phyloP scores from a whole-genome alignment of 2,797 vertebrate species.

The Sternarchorhynchus goeldii region DNA sequence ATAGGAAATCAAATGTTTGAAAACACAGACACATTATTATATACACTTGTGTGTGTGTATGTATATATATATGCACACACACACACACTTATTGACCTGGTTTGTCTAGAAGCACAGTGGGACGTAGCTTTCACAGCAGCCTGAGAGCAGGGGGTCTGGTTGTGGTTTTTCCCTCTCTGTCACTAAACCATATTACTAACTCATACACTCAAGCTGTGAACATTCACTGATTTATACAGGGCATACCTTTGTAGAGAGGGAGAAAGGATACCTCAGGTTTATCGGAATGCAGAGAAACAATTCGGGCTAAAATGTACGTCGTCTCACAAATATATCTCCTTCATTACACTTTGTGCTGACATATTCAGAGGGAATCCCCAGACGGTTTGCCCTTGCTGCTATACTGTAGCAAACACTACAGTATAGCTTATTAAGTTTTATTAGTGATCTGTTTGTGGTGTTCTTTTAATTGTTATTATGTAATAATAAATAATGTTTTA shows the following conservation, averaged over 20 bases:
- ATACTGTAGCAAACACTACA: neutral
- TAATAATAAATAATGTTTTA: no score
- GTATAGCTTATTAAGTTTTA: neutral
- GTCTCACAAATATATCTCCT: neutral
- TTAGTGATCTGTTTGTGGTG: neutral
- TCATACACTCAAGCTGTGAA: no score
- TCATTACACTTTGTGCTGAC: slow-evolving; percentile 12
- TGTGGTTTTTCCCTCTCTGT: no score
- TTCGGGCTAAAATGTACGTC: no score
- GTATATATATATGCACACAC: no score
- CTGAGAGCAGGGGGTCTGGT: no score
- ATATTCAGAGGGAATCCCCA: neutral
- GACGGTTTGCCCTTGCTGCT: neutral
- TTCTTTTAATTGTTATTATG: neutral
- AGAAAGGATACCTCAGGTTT: no score
- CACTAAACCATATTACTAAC: no score
- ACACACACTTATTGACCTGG: neutral
- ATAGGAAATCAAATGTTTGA: slow-evolving; percentile 24
- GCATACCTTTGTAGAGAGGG: no score
- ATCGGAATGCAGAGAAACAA: no score
- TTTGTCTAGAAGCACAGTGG: neutral
- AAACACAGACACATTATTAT: neutral
- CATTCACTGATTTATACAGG: no score
- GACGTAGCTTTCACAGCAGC: neutral
- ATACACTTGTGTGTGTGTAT: no score